These are phyloP conservation scores for Darevskia mixta DNA, from an alignment of 2,797 vertebrate species.

Conservation along the genomic window DNA sequence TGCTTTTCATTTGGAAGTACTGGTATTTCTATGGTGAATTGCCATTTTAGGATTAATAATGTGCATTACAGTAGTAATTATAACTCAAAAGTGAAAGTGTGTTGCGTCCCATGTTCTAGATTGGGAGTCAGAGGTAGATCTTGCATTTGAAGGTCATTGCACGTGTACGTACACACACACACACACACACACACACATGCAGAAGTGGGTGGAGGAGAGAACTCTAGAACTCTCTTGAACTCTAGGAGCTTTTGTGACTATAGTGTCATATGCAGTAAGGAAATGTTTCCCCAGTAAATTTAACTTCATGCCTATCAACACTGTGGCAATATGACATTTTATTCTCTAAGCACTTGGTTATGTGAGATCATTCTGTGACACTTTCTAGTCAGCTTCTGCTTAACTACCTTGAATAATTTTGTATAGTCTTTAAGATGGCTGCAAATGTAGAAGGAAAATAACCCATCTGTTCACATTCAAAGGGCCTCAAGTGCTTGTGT, in stretches of 20 bases:
- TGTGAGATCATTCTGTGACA: background rate
- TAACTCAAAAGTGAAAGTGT: too few species aligned
- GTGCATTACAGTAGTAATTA: too few species aligned
- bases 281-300: background rate
- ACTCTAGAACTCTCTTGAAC: background rate
- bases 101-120: too few species aligned
- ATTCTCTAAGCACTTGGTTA: background rate
- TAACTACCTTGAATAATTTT: constrained; percentile 18
- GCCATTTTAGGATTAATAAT: too few species aligned
- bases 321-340: background rate
- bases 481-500: background rate
- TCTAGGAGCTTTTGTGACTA: background rate
- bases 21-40: too few species aligned
- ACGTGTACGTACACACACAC: too few species aligned
- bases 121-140: too few species aligned
- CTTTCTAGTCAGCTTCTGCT: background rate
- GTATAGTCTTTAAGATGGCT: constrained; percentile 8
- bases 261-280: background rate
- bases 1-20: too few species aligned
- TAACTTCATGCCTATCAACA: background rate
- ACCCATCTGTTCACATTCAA: constrained; percentile 20
- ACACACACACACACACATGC: background rate
- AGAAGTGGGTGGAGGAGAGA: background rate
- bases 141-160: too few species aligned
- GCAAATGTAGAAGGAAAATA: background rate